Conservation (phyloP, 2,888 invertebrate species). For the Zele albiditarsus region DNA sequence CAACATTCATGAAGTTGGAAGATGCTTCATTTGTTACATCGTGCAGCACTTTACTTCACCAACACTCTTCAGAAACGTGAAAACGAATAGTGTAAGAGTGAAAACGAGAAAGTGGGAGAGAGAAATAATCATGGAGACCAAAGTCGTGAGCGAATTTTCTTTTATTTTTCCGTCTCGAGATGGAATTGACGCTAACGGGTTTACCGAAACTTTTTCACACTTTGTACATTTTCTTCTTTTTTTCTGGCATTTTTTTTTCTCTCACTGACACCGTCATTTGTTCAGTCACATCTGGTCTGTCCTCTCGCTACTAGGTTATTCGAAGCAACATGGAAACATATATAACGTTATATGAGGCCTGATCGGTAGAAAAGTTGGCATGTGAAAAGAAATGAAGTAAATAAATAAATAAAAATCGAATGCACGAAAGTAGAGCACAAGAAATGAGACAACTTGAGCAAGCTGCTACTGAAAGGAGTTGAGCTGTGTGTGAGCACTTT, state of each 20-base stretch:
- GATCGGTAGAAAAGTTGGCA: not conserved
- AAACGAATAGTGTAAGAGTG: not conserved
- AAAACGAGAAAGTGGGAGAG: constrained; percentile 24
- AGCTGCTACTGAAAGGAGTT: not conserved
- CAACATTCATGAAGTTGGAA: too few species aligned
- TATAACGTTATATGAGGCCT: not conserved
- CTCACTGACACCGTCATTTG: constrained; percentile 12
- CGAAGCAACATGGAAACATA: not conserved
- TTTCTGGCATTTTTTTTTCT: not conserved
- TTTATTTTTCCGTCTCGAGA: constrained; percentile 27
- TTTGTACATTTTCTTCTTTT: constrained; percentile 10
- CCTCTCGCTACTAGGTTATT: not conserved
- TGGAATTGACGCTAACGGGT: constrained; percentile 39
- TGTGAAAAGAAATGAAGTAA: not conserved
- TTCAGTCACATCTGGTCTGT: constrained; percentile 1
- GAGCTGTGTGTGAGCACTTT: not conserved
- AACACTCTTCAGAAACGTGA: not conserved
- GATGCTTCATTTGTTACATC: too few species aligned
- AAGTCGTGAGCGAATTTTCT: constrained; percentile 41
- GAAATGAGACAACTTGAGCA: not conserved
- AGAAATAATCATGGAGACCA: constrained; percentile 30
- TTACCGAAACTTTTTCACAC: constrained; percentile 44
- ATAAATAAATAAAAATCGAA: constrained; percentile 7
- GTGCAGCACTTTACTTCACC: too few species aligned
- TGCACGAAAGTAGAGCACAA: not conserved